Conservation (phyloP, 2,113 vertebrate species). For the Brachypteracias leptosomus region DNA sequence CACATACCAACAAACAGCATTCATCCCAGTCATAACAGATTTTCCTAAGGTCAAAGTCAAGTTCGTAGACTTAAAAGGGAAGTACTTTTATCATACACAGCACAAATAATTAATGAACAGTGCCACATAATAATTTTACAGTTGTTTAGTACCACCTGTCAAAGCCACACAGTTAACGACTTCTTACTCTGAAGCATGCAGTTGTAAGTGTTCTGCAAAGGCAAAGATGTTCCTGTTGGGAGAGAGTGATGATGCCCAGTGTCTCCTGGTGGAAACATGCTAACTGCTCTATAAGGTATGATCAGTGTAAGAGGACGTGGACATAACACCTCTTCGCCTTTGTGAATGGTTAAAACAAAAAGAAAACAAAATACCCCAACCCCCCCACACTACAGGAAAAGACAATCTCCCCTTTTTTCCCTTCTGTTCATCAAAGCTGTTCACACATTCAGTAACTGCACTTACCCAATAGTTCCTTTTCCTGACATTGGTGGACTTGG, state of each 20-base stretch:
- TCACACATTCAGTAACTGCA: neutral
- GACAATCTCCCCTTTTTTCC: neutral
- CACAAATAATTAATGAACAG: neutral
- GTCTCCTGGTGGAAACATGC: neutral
- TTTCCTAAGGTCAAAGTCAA: neutral
- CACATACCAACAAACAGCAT: neutral
- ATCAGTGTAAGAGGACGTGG: neutral
- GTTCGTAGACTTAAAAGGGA: neutral
- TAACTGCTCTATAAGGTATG: neutral
- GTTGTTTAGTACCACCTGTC: neutral
- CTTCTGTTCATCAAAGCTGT: neutral
- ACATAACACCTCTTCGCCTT: neutral
- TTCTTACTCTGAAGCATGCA: neutral
- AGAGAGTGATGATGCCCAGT: neutral
- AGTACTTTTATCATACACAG: neutral
- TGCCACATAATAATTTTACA: neutral
- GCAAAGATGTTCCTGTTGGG: neutral
- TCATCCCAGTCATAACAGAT: neutral
- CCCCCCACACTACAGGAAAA: neutral
- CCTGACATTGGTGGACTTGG: slow-evolving; percentile 94
- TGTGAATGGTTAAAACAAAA: neutral
- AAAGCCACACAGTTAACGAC: neutral
- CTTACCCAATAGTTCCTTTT: slow-evolving; percentile 97
- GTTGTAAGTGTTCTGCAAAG: neutral
- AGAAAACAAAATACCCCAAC: neutral